These are phyloP conservation scores for Columba livia DNA, from an alignment of 2,113 vertebrate genomes.

Conservation along the genomic window DNA sequence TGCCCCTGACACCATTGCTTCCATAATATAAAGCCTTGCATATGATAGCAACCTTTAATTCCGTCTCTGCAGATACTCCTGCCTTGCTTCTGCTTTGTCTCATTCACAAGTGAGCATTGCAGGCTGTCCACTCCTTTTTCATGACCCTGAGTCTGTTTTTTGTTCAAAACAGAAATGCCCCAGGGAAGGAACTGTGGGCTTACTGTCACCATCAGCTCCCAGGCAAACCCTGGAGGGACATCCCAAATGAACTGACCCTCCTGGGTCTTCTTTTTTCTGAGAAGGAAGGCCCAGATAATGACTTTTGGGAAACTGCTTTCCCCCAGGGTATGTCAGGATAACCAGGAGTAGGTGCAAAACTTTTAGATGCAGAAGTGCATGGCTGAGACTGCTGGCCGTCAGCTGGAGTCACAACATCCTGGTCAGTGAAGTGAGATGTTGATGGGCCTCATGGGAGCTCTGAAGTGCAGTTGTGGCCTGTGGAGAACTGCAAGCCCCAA, in stretches of 20 bases:
- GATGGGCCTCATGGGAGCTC: background rate
- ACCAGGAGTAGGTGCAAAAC: background rate
- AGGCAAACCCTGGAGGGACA: background rate
- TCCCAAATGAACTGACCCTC: background rate
- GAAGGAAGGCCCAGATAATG: background rate
- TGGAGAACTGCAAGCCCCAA: background rate
- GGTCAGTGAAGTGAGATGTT: rapidly evolving
- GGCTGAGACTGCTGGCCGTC: background rate
- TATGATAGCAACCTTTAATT: background rate
- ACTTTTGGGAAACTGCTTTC: background rate
- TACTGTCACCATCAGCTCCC: background rate
- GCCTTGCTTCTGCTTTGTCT: background rate
- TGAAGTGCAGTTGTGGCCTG: too few species aligned
- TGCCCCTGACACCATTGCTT: background rate
- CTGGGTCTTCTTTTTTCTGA: background rate
- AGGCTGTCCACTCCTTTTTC: background rate
- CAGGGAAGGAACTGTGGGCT: background rate
- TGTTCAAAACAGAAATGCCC: background rate
- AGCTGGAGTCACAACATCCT: background rate
- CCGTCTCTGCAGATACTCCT: background rate
- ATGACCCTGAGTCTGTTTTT: background rate
- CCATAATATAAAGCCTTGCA: too few species aligned
- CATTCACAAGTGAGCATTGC: rapidly evolving
- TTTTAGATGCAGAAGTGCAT: background rate
- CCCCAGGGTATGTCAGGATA: background rate